Evolutionary conservation across 2,797 vertebrate genomes (phyloP), one percentile per base, ranked within the genome.

Genomic region (Circus cinereus): DNA sequence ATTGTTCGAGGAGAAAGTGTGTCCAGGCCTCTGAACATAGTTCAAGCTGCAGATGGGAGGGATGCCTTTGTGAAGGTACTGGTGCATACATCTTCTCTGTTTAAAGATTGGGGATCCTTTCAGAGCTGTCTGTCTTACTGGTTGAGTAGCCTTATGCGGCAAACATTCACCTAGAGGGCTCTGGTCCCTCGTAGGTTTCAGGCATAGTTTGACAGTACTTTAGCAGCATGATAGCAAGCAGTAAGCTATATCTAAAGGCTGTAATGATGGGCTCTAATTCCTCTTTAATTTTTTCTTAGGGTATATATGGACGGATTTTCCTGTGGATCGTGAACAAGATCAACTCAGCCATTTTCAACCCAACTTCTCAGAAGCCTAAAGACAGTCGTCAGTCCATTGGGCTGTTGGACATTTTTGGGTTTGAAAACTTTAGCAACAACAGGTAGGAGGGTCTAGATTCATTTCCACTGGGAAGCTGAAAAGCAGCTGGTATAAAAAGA

Each of bases 391-490:
- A 98, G 54, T 98, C 99, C 22, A 99, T 99, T 11, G 99, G 99
- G 51, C 97, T 99, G 56, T 97, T 99, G 38, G 99, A 99, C 94
- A 99, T 99, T 98, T 99, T 99, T 91, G 99, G 99, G 63, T 99
- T 99, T 98, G 99, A 99, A 98, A 99, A 99, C 97, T 99, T 99
- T 89, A 97, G 85, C 42, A 98, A 98, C 73, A 99, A 99, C 97
- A 99, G 99, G 99, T 99, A 95, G 62, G 82, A 92, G 57, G 42
- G 30, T 80, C n/a, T 53, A 56, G 45, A 51, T 62, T 73, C 2
- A 47, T 50, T 77, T 83, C 16, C 60, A 85, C 51, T 30, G 10
- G 53, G 42, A 54, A 81, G 53, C 29, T 45, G 9, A 76, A 80
- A 96, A 69, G 36, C 67, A 91, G 45, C 8, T 75, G 42, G 72